phyloP scores from a whole-genome alignment of 2,113 vertebrate species.

The Geococcyx californianus region DNA sequence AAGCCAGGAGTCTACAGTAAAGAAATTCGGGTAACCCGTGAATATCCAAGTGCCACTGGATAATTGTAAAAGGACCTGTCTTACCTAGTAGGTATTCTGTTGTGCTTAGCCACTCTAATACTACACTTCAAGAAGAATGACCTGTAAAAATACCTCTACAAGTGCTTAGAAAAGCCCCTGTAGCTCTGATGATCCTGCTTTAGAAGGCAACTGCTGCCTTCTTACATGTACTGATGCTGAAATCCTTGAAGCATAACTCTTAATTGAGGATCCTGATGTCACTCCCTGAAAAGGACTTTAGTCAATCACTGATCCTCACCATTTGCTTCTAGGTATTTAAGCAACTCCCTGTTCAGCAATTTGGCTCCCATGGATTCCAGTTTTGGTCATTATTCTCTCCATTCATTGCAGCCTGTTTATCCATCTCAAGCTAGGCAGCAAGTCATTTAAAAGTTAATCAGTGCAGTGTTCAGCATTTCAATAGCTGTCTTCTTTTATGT shows the following conservation, averaged over 20 bases:
- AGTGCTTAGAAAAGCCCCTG: background rate
- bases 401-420: conserved; percentile 52
- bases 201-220: background rate
- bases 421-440: conserved; percentile 43
- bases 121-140: background rate
- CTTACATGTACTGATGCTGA: background rate
- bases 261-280: background rate
- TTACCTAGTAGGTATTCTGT: background rate
- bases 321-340: conserved; percentile 61
- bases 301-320: conserved; percentile 47
- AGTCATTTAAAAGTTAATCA: conserved; percentile 72
- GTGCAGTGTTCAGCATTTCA: conserved; percentile 60
- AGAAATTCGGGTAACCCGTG: fast-evolving
- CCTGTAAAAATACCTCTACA: background rate
- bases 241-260: background rate
- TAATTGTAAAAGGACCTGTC: background rate
- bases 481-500: conserved; percentile 43
- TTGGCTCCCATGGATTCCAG: conserved; percentile 35
- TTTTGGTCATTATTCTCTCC: conserved; percentile 38
- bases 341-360: background rate
- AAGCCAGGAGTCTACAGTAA: background rate
- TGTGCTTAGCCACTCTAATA: background rate
- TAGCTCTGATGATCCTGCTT: background rate
- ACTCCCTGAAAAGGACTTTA: conserved; percentile 21
- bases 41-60: no score